phyloP scores from a whole-genome alignment of 2,113 vertebrate species.

The Trichomycterus rosablanca region DNA sequence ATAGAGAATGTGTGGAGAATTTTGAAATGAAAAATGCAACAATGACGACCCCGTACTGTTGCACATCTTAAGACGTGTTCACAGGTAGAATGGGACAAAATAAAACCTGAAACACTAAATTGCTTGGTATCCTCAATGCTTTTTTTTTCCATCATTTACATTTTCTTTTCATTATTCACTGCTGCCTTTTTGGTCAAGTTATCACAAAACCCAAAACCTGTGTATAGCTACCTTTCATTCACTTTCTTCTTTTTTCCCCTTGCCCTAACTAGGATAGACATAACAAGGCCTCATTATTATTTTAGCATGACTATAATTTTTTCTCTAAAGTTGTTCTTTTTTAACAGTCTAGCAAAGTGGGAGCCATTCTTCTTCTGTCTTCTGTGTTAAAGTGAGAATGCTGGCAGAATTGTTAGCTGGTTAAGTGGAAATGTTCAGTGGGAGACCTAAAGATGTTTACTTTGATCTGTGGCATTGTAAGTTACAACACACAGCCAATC shows the following conservation, averaged over 20 bases:
- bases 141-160: too few species aligned
- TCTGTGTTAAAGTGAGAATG: not conserved
- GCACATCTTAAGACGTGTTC: too few species aligned
- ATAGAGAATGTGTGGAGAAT: too few species aligned
- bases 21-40: too few species aligned
- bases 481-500: not conserved
- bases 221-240: constrained; percentile 44
- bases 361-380: constrained; percentile 26
- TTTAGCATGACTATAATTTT: constrained; percentile 45
- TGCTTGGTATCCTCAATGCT: too few species aligned
- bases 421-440: constrained; percentile 28
- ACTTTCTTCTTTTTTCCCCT: constrained; percentile 43
- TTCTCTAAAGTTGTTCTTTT: constrained; percentile 32
- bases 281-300: constrained; percentile 47
- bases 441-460: constrained; percentile 20
- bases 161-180: too few species aligned
- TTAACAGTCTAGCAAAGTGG: constrained; percentile 22
- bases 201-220: constrained; percentile 41
- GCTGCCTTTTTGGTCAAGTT: constrained; percentile 51
- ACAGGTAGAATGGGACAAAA: too few species aligned
- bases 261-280: constrained; percentile 44
- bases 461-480: constrained; percentile 5
- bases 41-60: too few species aligned
- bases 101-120: too few species aligned
- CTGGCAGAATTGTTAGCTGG: constrained; percentile 11